Evolutionary conservation across 1,140 invertebrate genomes (phyloP), one percentile per base, ranked within the genome.

Genomic region (Cotesia glomerata): DNA sequence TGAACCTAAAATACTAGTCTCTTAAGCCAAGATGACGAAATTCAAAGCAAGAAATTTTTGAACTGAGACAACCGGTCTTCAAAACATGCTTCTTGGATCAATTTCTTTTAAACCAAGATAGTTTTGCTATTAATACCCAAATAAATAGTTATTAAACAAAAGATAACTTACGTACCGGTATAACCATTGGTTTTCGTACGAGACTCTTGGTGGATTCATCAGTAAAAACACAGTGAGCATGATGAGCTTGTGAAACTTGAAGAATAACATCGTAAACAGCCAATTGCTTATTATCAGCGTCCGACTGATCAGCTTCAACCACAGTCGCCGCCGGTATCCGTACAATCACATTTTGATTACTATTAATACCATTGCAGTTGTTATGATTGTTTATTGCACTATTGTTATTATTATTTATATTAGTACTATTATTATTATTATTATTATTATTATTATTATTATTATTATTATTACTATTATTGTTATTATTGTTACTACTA

Each of bases 161-260:
- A 49, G 9, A 16, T 51, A n/a, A 65, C 18, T 65, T 4, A 65
- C n/a, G 14, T 82, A 92, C 91, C 80, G 90, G 91, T 78, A 93
- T 89, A 51, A 92, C 90, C 74, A 93, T 90, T 58, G 93, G 93
- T 82, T 94, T 92, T 70, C 91, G 87, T n/a, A 90, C 89, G 18
- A 95, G 86, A 67, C 89, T 89, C 74, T 92, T 89, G 3, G 92
- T 92, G 76, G 92, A 92, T 76, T 97, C 95, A 76, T 98, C 96
- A 5, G 95, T 97, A 82, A 95, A 97, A 74, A 92, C 91, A 87
- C 96, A 98, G 84, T 97, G 93, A 59, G 92, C 91, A 76, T 95
- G 93, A 86, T 98, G 95, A 3, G 96, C 96, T 79, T 97, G 94
- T 1, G 95, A 94, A 5, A 98, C 93, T 77, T 93, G 92, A 71